These are phyloP conservation scores for Littorina saxatilis DNA, from an alignment of 1,140 invertebrate species.

Conservation along the genomic window DNA sequence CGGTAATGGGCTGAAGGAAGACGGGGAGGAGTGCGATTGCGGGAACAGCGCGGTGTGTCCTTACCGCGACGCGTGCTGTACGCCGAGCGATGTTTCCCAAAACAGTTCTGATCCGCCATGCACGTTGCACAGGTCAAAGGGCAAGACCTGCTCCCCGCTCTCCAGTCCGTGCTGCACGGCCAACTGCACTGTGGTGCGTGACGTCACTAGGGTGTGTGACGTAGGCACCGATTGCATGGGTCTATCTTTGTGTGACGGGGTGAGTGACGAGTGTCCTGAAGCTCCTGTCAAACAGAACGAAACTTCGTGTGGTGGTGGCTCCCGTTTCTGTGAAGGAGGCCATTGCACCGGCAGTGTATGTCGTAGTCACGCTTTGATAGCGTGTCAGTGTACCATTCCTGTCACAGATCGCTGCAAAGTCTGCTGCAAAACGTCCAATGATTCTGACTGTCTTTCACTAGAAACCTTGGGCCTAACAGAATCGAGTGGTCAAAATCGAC, in stretches of 20 bases:
- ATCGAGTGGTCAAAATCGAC: not conserved
- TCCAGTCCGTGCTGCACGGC: constrained; percentile 48
- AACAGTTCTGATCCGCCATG: constrained; percentile 50
- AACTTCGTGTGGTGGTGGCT: constrained; percentile 46
- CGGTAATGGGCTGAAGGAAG: constrained; percentile 58
- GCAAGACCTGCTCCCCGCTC: constrained; percentile 53
- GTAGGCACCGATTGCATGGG: constrained; percentile 47
- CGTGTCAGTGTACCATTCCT: constrained; percentile 47
- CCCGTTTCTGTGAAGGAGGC: constrained; percentile 52
- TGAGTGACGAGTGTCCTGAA: constrained; percentile 45
- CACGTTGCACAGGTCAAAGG: constrained; percentile 47
- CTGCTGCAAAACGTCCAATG: constrained; percentile 37
- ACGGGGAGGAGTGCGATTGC: constrained; percentile 67
- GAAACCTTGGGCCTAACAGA: not conserved
- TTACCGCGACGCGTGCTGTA: constrained; percentile 59
- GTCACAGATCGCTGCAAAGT: constrained; percentile 38
- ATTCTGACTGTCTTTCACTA: constrained; percentile 17
- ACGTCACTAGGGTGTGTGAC: constrained; percentile 40
- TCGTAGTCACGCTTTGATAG: constrained; percentile 19
- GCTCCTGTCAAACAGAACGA: constrained; percentile 35
- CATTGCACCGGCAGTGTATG: constrained; percentile 53
- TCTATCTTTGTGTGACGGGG: constrained; percentile 50
- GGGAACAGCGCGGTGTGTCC: constrained; percentile 51
- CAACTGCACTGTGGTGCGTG: constrained; percentile 44
- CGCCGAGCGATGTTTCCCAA: constrained; percentile 42